Evolutionary conservation across 2,797 vertebrate species (phyloP).

Genomic region (Menidia menidia): DNA sequence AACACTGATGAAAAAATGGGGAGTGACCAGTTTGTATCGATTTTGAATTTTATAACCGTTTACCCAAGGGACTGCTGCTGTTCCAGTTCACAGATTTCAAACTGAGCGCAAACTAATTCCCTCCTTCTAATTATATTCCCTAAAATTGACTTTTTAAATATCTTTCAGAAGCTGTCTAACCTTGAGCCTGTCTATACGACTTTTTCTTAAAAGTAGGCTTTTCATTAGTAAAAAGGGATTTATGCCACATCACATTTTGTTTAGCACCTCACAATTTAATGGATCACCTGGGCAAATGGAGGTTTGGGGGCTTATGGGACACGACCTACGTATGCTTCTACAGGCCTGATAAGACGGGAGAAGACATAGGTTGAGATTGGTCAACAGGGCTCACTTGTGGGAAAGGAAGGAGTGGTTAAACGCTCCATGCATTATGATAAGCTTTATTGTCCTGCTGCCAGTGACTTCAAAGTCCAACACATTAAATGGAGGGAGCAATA

Average conservation of each 20-base stretch:
- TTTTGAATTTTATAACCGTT: not conserved
- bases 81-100: constrained; percentile 36
- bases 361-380: constrained; percentile 51
- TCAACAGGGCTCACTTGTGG: constrained; percentile 72
- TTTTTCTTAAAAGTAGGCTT: not conserved
- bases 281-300: constrained; percentile 33
- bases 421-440: no score
- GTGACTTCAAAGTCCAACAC: no score
- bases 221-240: constrained; percentile 25
- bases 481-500: no score
- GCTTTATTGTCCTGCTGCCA: no score
- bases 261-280: constrained; percentile 48
- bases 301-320: constrained; percentile 52
- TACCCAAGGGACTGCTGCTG: not conserved
- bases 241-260: constrained; percentile 60
- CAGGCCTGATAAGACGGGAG: constrained; percentile 47
- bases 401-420: constrained; percentile 24
- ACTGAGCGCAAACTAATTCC: constrained; percentile 31
- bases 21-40: constrained; percentile 16
- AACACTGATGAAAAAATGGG: constrained; percentile 8
- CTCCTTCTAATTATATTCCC: constrained; percentile 11
- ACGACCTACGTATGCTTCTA: constrained; percentile 66
- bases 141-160: constrained; percentile 31
- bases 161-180: constrained; percentile 19
- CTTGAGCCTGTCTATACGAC: constrained; percentile 31